Percentiles rank a stretch among this genome's conserved stretches.
Evolutionary conservation across 2,888 invertebrate genomes (phyloP).

Genomic region (Perdita meconis): DNA sequence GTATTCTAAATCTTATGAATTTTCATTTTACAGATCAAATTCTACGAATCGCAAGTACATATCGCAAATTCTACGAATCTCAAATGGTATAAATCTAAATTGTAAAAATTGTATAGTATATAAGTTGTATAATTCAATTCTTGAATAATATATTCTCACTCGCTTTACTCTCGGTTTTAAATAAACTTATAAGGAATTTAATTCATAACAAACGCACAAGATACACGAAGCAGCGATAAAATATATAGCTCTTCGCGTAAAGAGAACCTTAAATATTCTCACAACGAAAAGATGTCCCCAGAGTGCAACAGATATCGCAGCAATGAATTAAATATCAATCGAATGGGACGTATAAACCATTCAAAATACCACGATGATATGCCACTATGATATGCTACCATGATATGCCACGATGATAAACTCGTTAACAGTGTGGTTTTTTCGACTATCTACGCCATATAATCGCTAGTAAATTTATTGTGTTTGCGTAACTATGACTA

Average conservation of each 20-base stretch:
- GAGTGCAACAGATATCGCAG: background rate
- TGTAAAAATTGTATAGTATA: no score
- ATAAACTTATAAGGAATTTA: no score
- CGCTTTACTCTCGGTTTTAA: no score
- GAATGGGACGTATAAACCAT: background rate
- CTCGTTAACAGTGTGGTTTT: background rate
- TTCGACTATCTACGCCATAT: background rate
- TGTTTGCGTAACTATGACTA: constrained; percentile 9
- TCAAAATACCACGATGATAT: background rate
- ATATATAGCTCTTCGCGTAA: background rate
- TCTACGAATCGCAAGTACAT: no score
- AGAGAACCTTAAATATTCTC: background rate
- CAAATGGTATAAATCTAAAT: no score
- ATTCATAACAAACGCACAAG: no score
- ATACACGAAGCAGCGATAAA: no score
- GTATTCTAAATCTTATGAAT: no score
- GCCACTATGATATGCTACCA: background rate
- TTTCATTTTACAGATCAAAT: no score
- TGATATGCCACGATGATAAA: background rate
- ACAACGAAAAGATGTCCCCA: background rate
- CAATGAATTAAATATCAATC: background rate
- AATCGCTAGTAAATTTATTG: constrained; percentile 9
- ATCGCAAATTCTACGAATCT: no score
- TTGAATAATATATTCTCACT: no score
- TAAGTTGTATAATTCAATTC: no score